Evolutionary conservation across 2,797 vertebrate genomes (phyloP).

Genomic region (Bovichtus variegatus): DNA sequence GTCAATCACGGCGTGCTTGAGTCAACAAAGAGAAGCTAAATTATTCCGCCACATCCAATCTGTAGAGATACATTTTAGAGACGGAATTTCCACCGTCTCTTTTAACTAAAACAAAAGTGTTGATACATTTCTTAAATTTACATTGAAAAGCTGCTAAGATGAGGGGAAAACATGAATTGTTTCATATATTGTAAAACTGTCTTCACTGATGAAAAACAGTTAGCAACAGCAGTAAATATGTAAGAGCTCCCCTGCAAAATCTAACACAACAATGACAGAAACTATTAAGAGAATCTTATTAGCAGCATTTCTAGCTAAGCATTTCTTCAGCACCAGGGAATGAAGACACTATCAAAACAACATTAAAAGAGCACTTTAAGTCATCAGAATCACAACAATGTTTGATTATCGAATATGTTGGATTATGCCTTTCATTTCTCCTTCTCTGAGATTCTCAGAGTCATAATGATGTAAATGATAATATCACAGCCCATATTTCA

Average conservation of each 20-base stretch:
- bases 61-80: constrained; percentile 4
- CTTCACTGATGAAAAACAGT: not conserved
- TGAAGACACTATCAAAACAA: constrained; percentile 20
- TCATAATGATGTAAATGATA: constrained; percentile 69
- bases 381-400: constrained; percentile 39
- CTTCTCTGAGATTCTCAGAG: constrained; percentile 32
- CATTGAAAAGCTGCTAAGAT: constrained; percentile 5
- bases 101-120: not conserved
- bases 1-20: constrained; percentile 24
- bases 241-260: constrained; percentile 6
- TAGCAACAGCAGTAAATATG: constrained; percentile 9
- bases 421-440: constrained; percentile 32
- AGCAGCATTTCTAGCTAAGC: constrained; percentile 14
- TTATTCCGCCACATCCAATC: constrained; percentile 14
- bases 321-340: constrained; percentile 24
- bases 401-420: constrained; percentile 50
- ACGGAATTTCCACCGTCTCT: not conserved
- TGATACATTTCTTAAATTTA: constrained; percentile 7
- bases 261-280: not conserved
- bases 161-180: not conserved
- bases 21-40: constrained; percentile 32
- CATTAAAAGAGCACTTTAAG: constrained; percentile 45
- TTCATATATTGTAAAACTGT: constrained; percentile 12
- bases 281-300: constrained; percentile 11
- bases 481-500: constrained; percentile 63